A percentile compares a stretch with the other conserved stretches of the same genome.
phyloP scores from a whole-genome alignment of 2,797 vertebrate genomes.

The Anas bernieri region DNA sequence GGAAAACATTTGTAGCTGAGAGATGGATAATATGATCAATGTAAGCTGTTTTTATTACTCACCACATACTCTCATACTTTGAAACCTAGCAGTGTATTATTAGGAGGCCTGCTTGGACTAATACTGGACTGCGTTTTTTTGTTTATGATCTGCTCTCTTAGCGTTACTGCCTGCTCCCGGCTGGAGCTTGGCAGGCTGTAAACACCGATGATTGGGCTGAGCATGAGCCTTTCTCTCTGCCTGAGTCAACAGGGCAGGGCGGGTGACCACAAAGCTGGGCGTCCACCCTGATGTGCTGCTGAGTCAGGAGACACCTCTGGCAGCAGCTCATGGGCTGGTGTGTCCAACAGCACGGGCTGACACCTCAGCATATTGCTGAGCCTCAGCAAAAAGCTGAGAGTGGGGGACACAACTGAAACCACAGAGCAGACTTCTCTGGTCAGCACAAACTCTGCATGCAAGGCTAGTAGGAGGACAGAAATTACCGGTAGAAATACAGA shows the following conservation, averaged over 20 bases:
- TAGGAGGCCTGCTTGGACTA: not conserved
- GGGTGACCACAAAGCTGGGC: conserved; percentile 30
- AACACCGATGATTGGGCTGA: not conserved
- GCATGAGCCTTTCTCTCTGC: conserved; percentile 11
- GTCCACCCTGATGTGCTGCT: not conserved
- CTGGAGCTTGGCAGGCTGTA: not conserved
- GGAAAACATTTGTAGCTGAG: not conserved
- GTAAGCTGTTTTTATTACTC: not conserved
- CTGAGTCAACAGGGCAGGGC: conserved; percentile 18
- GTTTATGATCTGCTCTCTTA: conserved; percentile 2
- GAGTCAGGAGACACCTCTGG: conserved; percentile 53
- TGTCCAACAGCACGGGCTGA: not conserved
- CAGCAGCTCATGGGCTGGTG: not conserved
- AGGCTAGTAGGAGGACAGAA: not conserved
- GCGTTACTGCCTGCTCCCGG: not conserved
- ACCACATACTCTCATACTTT: not conserved
- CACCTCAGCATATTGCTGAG: not conserved
- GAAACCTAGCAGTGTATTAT: not conserved
- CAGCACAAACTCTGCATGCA: not conserved
- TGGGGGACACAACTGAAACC: not conserved
- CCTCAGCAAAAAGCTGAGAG: conserved; percentile 22
- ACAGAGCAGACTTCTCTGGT: not conserved
- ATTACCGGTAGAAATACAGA: not conserved
- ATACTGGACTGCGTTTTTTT: not conserved
- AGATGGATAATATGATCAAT: not conserved